Base-by-base conservation (phyloP, 2,797 vertebrate species). In the Holocentrus rufus region DNA sequence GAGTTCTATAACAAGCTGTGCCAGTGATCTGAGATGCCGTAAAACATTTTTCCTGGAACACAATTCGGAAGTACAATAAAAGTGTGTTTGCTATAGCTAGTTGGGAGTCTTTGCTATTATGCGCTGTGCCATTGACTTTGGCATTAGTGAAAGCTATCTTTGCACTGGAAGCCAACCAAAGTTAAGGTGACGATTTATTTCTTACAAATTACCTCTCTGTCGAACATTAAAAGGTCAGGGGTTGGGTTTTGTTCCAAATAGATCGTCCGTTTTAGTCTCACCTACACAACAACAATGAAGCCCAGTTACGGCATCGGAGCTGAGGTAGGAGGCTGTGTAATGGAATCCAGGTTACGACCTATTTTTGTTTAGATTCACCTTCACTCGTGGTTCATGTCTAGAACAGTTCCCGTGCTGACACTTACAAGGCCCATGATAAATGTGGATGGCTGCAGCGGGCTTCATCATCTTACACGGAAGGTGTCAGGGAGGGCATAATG, bases 41-140 rank as follows among this genome's bases (percentile, higher is more conserved):
- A 80, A 92, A 85, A 68, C 74, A 27, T 88, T 92, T 89, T 92
- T 93, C 91, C 88, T 93, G 93, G 93, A 92, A 85, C 63, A 18
- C 68, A 83, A 85, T 67, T 90, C 81, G 88, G 91, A 93, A 90
- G 91, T 91, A 69, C 83, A 83, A 86, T 87, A 86, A 89, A 92
- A 89, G 62, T 62, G 18, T 67, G 36, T 80, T 87, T 84, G 75
- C 83, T 86, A 65, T 79, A 75, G 61, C 72, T 73, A 80, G 72
- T 88, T 90, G 55, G 17, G 68, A 58, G 77, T 74, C 73, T 74
- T 59, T 69, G 76, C 69, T 65, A 69, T 90, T 89, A 80, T 88
- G 83, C 68, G 70, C 55, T 2, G 75, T 79, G 76, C 81, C 70
- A 62, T 59, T 78, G 69, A 83, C 79, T 73, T 81, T 81, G 80